phyloP scores from a whole-genome alignment of 1,140 invertebrate species.

The Marisa cornuarietis region DNA sequence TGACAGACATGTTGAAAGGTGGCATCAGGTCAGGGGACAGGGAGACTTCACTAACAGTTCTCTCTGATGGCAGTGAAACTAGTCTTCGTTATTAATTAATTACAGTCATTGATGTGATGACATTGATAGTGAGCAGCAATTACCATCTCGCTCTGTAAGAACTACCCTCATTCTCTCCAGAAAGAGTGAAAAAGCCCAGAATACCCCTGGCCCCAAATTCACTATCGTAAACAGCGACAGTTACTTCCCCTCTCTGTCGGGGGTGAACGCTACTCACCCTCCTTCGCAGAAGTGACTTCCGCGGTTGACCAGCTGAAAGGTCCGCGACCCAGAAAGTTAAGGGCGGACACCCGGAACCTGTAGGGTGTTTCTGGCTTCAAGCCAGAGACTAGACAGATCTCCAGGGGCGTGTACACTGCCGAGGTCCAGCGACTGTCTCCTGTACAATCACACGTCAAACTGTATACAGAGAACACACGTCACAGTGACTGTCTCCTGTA shows the following conservation, averaged over 20 bases:
- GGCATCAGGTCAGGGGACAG: no score
- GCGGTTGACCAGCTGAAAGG: conserved; percentile 66
- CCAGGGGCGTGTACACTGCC: conserved; percentile 88
- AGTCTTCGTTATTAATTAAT: no score
- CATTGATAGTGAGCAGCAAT: no score
- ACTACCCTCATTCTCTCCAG: background rate
- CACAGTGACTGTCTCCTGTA: no score
- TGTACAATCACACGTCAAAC: conserved; percentile 28
- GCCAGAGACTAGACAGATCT: conserved; percentile 86
- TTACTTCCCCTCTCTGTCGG: background rate
- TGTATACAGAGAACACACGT: background rate
- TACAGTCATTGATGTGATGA: no score
- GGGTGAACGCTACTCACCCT: conserved; percentile 37
- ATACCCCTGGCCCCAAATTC: background rate
- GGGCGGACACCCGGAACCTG: conserved; percentile 86
- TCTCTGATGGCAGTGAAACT: no score
- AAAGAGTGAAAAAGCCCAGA: background rate
- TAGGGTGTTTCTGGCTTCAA: conserved; percentile 83
- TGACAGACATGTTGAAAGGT: no score
- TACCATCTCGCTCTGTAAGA: no score
- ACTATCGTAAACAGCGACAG: background rate
- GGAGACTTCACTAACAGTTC: no score
- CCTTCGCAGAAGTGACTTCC: conserved; percentile 56
- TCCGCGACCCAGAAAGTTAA: conserved; percentile 84
- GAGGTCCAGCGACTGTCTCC: conserved; percentile 87